Base-by-base conservation (phyloP, 2,797 vertebrate genomes). In the Catostomus latipinnis region DNA sequence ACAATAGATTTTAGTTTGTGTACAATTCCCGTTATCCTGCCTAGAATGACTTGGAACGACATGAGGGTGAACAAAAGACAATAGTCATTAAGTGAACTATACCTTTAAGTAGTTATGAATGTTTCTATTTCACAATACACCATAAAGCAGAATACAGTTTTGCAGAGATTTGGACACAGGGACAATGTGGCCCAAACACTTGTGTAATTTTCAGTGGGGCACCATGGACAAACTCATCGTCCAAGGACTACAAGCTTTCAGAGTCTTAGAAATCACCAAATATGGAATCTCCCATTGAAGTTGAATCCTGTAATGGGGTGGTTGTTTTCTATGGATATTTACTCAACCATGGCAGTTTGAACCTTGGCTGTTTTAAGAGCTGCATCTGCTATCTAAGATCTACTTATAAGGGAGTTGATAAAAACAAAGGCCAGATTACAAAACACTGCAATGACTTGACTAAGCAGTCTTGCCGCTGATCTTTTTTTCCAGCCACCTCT, bases 291-390 rank as follows among this genome's bases (percentile, higher is more conserved):
- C 90, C 82, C 80, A 87, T 82, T 34, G 72, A 82, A 78, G 52
- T 48, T 43, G 70, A 85, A 67, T 34, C 67, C 69, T 61, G 46
- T 18, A 65, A 71, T 16, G 75, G 57, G 76, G 43, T 45, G 73
- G 62, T 0, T 71, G 43, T 62, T 85, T 83, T 81, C 83, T 81
- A 79, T 13, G 81, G 83, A 77, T 90, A 88, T 93, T 93, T 93
- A 87, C 88, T 85, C 87, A 89, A 90, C 72, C 88, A 84, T 81
- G 82, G 82, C 73, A 80, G 86, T 85, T 90, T 93, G 93, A 91
- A 93, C 93, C 90, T 93, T 91, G 91, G 91, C 91, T 90, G 63
- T 84, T 86, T 88, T 84, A 87, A 88, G 78, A 71, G 80, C 86
- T 75, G 87, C 86, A 81, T 74, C 84, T 56, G 74, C 87, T 90